Percentiles rank a stretch among this genome's conserved stretches.
phyloP scores from a whole-genome alignment of 2,113 vertebrate species.

The Amblyornis subalaris region DNA sequence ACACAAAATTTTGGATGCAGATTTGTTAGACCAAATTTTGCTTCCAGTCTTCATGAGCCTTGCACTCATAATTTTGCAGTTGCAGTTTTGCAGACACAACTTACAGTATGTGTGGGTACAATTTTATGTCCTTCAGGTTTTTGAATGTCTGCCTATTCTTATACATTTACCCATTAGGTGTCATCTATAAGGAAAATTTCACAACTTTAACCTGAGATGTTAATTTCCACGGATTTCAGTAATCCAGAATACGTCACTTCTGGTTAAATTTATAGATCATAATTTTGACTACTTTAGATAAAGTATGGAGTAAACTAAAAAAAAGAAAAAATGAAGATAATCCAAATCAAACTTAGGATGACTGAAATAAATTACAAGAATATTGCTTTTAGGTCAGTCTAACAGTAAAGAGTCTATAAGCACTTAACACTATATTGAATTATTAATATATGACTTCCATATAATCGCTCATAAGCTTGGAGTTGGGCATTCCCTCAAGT shows the following conservation, averaged over 20 bases:
- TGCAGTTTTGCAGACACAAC: not conserved
- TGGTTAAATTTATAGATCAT: not conserved
- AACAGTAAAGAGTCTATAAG: not conserved
- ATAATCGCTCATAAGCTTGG: not conserved
- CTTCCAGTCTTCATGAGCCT: not conserved
- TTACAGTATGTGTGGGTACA: accelerated
- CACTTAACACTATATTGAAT: not conserved
- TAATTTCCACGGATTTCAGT: not conserved
- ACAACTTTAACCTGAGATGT: not conserved
- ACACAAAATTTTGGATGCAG: not conserved
- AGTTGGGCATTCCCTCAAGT: not conserved
- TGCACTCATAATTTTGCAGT: not conserved
- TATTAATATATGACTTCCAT: not conserved
- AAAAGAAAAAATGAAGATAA: not conserved
- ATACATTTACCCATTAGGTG: not conserved
- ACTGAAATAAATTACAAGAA: not conserved
- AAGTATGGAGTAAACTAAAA: not conserved
- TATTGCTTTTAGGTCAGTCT: not conserved
- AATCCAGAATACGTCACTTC: not conserved
- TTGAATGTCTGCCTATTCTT: not conserved
- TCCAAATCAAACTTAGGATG: not conserved
- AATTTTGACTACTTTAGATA: not conserved
- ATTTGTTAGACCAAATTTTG: not conserved
- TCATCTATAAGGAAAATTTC: not conserved
- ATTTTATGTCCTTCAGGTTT: not conserved